A percentile compares a stretch with the other conserved stretches of the same genome.
phyloP scores from a whole-genome alignment of 2,797 vertebrate species.

The Glyptemys insculpta region DNA sequence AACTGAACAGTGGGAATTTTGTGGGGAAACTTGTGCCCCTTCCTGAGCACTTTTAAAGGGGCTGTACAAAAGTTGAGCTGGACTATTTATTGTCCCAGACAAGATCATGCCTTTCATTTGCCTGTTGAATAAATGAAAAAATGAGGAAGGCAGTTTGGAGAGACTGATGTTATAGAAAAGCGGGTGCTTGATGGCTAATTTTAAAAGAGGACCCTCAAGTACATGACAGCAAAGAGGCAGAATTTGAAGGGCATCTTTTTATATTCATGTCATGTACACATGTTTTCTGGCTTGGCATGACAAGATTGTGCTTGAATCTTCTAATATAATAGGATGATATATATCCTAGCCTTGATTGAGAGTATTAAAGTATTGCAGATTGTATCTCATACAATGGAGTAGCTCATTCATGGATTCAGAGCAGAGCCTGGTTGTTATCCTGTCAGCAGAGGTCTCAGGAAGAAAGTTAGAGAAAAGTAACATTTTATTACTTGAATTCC shows the following conservation, averaged over 20 bases:
- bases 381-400: background rate
- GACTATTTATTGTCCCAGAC: background rate
- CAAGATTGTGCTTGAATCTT: background rate
- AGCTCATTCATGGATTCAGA: accelerated
- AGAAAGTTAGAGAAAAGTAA: background rate
- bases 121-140: background rate
- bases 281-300: background rate
- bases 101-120: background rate
- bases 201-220: background rate
- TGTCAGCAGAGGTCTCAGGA: background rate
- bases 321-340: background rate
- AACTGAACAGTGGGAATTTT: background rate
- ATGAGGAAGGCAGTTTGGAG: background rate
- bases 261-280: background rate
- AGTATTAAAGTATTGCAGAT: accelerated
- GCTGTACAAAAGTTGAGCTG: background rate
- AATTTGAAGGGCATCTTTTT: background rate
- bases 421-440: background rate
- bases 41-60: background rate
- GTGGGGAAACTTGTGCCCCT: background rate
- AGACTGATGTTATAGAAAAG: background rate
- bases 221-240: background rate
- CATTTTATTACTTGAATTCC: background rate
- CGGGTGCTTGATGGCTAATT: accelerated
- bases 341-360: background rate